Percentiles rank a stretch among this genome's conserved stretches.
Evolutionary conservation across 2,797 vertebrate genomes (phyloP).

Genomic region (Enteromius paludinosus): DNA sequence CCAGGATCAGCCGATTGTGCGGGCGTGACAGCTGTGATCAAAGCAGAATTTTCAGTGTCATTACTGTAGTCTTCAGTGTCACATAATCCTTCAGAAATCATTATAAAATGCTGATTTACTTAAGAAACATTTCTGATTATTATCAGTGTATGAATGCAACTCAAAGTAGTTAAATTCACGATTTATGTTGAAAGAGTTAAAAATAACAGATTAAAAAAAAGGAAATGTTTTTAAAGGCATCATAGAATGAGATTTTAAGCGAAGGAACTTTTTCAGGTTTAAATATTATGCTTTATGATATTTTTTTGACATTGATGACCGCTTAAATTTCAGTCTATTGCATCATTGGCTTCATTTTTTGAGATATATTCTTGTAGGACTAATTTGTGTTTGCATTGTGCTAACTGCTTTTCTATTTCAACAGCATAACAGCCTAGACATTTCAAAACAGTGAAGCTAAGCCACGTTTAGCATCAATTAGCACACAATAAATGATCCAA

Average conservation of each 20-base stretch:
- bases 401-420: not conserved
- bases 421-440: not conserved
- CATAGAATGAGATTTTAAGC: not conserved
- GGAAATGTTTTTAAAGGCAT: not conserved
- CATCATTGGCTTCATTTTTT: not conserved
- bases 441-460: not conserved
- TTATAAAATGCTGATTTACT: not conserved
- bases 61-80: not conserved
- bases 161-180: not conserved
- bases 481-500: not conserved
- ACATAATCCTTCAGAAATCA: conserved; percentile 2
- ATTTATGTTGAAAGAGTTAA: not conserved
- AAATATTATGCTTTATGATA: not conserved
- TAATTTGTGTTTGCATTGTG: not conserved
- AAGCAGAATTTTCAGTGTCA: not conserved
- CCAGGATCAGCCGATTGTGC: too few species aligned
- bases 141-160: not conserved
- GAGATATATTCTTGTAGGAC: not conserved
- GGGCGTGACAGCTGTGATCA: not conserved
- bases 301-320: not conserved
- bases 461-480: not conserved
- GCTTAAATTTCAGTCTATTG: not conserved
- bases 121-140: not conserved
- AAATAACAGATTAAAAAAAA: not conserved
- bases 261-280: not conserved